Evolutionary conservation across 2,797 vertebrate species (phyloP).

Genomic region (Tachyglossus aculeatus): DNA sequence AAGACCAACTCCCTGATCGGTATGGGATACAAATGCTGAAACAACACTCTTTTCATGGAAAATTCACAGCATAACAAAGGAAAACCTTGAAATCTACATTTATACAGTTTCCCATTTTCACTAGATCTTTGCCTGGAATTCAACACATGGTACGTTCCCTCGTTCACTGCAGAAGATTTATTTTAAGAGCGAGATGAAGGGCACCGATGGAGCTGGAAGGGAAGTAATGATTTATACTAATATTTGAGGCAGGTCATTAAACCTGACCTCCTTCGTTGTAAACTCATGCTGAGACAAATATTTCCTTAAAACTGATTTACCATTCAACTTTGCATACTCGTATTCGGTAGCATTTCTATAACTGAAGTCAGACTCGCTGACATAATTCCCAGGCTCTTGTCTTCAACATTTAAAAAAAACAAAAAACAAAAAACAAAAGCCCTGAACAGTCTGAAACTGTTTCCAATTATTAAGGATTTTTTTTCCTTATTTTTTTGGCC

Average conservation of each 20-base stretch:
- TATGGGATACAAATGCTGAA: too few relatives aligned
- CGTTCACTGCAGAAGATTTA: background rate
- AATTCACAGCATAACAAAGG: too few relatives aligned
- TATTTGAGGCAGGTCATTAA: conserved; percentile 53
- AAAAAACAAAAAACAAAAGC: background rate
- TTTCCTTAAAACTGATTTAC: conserved; percentile 58
- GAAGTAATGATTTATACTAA: conserved; percentile 55
- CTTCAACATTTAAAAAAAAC: conserved; percentile 33
- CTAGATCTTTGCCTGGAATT: background rate
- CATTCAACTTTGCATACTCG: conserved; percentile 38
- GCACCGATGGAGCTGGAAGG: conserved; percentile 26
- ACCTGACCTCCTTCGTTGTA: conserved; percentile 34
- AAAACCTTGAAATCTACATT: too few relatives aligned
- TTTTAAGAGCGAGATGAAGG: background rate
- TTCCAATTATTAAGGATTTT: background rate
- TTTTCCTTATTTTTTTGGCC: too few relatives aligned
- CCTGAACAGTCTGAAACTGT: background rate
- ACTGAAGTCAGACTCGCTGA: conserved; percentile 24
- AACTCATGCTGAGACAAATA: conserved; percentile 40
- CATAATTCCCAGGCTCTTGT: conserved; percentile 27
- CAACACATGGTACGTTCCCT: background rate
- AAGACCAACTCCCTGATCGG: too few relatives aligned
- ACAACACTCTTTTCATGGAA: too few relatives aligned
- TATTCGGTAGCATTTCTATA: conserved; percentile 42
- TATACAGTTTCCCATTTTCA: background rate